Evolutionary conservation across 2,797 vertebrate genomes (phyloP).

Genomic region (Urocyon cinereoargenteus): DNA sequence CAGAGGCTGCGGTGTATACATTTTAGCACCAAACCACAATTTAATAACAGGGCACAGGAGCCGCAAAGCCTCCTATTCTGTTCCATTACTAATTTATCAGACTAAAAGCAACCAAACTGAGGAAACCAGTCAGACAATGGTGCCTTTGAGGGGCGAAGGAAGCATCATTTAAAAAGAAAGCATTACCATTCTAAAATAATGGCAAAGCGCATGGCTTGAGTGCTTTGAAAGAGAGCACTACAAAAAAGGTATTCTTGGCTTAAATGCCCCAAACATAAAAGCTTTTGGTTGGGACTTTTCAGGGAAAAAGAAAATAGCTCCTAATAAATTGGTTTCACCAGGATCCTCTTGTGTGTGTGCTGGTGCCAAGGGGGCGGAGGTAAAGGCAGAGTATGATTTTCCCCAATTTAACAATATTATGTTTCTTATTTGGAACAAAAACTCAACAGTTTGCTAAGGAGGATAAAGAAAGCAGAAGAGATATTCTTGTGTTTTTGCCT

Average conservation of each 20-base stretch:
- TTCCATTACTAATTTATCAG: constrained; percentile 86
- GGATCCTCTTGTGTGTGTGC: background rate
- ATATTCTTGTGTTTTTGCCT: background rate
- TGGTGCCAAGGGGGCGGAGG: background rate
- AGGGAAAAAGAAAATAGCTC: constrained; percentile 53
- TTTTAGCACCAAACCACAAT: constrained; percentile 83
- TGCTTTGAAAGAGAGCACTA: constrained; percentile 48
- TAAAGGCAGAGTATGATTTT: constrained; percentile 13
- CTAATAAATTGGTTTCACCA: constrained; percentile 23
- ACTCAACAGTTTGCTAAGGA: background rate
- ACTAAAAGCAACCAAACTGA: constrained; percentile 84
- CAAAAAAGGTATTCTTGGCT: constrained; percentile 64
- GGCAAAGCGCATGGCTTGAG: constrained; percentile 32
- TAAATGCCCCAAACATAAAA: constrained; percentile 68
- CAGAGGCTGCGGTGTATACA: constrained; percentile 65
- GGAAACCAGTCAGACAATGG: constrained; percentile 84
- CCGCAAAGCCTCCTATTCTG: constrained; percentile 77
- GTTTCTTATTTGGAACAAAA: background rate
- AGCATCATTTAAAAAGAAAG: constrained; percentile 80
- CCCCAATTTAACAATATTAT: background rate
- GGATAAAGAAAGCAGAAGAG: background rate
- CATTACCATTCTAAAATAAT: constrained; percentile 80
- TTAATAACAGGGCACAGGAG: constrained; percentile 82
- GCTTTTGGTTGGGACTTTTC: constrained; percentile 55
- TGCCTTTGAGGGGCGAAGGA: constrained; percentile 76